Base-by-base conservation (phyloP, 2,888 invertebrate genomes). In the Philereme transversata region DNA sequence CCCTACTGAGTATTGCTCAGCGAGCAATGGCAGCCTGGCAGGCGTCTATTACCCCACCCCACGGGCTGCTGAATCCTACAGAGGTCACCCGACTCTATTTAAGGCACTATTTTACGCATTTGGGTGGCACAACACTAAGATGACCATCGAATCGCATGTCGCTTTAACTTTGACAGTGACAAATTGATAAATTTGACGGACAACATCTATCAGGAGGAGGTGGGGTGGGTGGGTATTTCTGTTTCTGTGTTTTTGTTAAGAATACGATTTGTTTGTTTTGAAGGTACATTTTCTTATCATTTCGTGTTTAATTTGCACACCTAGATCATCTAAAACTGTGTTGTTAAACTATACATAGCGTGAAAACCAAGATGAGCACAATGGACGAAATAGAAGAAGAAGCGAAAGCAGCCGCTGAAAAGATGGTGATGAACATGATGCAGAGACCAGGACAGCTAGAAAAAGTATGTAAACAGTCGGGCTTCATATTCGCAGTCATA, bases 401-500 rank as follows among this genome's bases (percentile, higher is more conserved):
- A 78, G 96, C 97, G 0, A 96, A 95, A 77, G 93, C 94, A 35
- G 95, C 96, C 6, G 97, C 97, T 0, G 94, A 96, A 49, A 96
- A 96, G 78, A 96, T 97, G 88, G 97, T 99, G 5, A 96, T 97
- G 78, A 98, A 97, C 79, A 96, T 98, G 95, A 94, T 99, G 75
- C 98, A 98, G 88, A 94, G 97, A 55, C 98, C 99, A 0, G 99
- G 98, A 9, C 99, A 99, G 79, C 88, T 99, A 64, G 99, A 99
- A 83, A 99, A 97, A 90, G 95, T 95, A 69, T 61, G 70, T 58
- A 51, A 40, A 8, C 36, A 36, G 22, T 22, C 22, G 22, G 1
- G 22, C 22, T 22, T 22, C 22, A 22, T 22, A 22, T 1, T 22
- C 22, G 22, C 22, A 22, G 22, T 22, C 22, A 22, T 22, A 22